phyloP scores from a whole-genome alignment of 2,888 invertebrate species.

The Catocala sponsa region DNA sequence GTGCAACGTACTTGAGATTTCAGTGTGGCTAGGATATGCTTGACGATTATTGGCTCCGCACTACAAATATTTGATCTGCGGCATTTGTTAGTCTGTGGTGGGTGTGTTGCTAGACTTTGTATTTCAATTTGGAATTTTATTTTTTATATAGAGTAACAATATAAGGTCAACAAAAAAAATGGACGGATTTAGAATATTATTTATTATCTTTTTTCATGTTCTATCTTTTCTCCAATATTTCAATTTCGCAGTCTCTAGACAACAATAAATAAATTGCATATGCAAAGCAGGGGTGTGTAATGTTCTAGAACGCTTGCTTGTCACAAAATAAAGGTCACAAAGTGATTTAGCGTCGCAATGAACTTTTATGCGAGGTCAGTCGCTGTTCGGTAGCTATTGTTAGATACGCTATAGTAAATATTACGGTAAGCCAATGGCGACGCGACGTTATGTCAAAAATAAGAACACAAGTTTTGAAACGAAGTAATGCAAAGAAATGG shows the following conservation, averaged over 20 bases:
- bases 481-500: too few species aligned
- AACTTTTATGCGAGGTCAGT: slow-evolving; percentile 40
- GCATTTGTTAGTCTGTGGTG: not conserved
- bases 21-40: slow-evolving; percentile 43
- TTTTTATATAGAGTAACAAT: too few species aligned
- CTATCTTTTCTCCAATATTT: too few species aligned
- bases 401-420: slow-evolving; percentile 1
- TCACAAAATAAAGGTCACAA: slow-evolving; percentile 36
- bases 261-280: slow-evolving; percentile 7
- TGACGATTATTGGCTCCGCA: slow-evolving; percentile 19
- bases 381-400: slow-evolving; percentile 10
- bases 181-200: too few species aligned
- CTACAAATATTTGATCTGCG: not conserved
- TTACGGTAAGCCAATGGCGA: not conserved
- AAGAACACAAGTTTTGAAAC: too few species aligned
- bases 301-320: slow-evolving; percentile 24
- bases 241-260: too few species aligned
- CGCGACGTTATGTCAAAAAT: too few species aligned
- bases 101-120: not conserved
- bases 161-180: too few species aligned
- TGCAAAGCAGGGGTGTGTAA: slow-evolving; percentile 20
- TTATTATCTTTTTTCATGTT: too few species aligned
- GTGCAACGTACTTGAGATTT: slow-evolving; percentile 71
- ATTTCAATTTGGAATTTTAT: not conserved
- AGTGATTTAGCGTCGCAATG: slow-evolving; percentile 30